Evolutionary conservation across 2,113 vertebrate species (phyloP).

Genomic region (Callocephalon fimbriatum): DNA sequence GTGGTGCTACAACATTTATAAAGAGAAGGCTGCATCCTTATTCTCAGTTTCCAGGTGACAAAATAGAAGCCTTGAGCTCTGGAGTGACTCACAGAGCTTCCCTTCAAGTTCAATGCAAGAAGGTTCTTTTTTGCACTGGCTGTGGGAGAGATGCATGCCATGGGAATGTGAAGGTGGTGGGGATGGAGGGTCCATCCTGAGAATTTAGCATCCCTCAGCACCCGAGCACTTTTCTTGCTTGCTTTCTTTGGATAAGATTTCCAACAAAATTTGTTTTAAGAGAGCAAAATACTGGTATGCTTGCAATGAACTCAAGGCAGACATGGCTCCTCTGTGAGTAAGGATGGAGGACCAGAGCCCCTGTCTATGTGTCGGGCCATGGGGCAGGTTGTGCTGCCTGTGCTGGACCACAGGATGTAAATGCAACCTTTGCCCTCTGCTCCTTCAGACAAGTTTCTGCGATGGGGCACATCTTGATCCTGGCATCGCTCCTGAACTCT

Average conservation of each 20-base stretch:
- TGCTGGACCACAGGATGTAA: neutral
- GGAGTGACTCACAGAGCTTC: neutral
- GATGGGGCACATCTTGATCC: neutral
- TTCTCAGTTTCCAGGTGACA: neutral
- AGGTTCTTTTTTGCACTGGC: rapidly evolving
- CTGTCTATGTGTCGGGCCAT: neutral
- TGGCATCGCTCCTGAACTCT: neutral
- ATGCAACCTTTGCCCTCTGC: neutral
- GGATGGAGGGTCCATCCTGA: neutral
- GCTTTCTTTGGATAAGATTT: neutral
- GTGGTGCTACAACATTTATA: neutral
- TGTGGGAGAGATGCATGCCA: neutral
- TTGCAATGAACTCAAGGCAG: neutral
- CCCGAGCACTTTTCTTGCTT: neutral
- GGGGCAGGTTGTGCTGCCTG: neutral
- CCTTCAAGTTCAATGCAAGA: rapidly evolving
- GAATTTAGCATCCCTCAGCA: neutral
- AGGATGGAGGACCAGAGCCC: neutral
- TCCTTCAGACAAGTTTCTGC: neutral
- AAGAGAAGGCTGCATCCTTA: neutral
- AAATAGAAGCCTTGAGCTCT: neutral
- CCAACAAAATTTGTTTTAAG: neutral
- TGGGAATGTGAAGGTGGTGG: neutral
- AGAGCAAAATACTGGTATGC: neutral
- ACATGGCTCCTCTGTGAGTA: rapidly evolving